These are phyloP conservation scores for Hippocampus guttulatus DNA, from an alignment of 2,113 vertebrate species.

Conservation along the genomic window DNA sequence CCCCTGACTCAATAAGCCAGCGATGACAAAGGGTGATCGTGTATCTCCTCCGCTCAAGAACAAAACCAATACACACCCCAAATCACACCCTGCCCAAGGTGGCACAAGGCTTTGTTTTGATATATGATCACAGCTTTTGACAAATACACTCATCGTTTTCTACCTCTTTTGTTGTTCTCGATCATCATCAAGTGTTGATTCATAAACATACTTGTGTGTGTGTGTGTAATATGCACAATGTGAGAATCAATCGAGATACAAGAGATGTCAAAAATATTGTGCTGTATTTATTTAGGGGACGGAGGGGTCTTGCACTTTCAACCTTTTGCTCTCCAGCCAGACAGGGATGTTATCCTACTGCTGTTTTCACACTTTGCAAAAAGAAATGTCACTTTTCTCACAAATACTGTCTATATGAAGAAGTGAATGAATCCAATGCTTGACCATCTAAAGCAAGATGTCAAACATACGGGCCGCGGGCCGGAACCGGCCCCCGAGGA, in stretches of 20 bases:
- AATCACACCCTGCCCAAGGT: neutral
- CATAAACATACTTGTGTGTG: too few relatives aligned
- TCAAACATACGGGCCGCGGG: too few relatives aligned
- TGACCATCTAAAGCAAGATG: too few relatives aligned
- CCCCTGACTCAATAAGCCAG: slow-evolving; percentile 31
- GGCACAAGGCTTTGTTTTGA: neutral
- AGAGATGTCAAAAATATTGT: neutral
- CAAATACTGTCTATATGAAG: neutral
- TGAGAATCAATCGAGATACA: neutral
- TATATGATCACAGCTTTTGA: neutral
- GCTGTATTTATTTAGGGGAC: neutral
- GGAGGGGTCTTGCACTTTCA: slow-evolving; percentile 36
- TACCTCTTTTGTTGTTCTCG: neutral
- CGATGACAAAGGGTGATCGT: slow-evolving; percentile 25
- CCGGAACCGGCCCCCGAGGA: too few relatives aligned
- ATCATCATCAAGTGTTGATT: neutral
- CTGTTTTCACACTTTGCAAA: slow-evolving; percentile 27
- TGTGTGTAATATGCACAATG: neutral
- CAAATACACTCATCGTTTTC: neutral
- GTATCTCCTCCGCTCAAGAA: slow-evolving; percentile 8
- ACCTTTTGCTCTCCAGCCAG: slow-evolving; percentile 41
- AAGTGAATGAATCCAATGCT: too few relatives aligned
- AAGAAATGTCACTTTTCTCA: neutral
- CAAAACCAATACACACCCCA: neutral
- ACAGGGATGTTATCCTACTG: slow-evolving; percentile 29